phyloP scores from a whole-genome alignment of 2,113 vertebrate species.

The Notechis scutatus region DNA sequence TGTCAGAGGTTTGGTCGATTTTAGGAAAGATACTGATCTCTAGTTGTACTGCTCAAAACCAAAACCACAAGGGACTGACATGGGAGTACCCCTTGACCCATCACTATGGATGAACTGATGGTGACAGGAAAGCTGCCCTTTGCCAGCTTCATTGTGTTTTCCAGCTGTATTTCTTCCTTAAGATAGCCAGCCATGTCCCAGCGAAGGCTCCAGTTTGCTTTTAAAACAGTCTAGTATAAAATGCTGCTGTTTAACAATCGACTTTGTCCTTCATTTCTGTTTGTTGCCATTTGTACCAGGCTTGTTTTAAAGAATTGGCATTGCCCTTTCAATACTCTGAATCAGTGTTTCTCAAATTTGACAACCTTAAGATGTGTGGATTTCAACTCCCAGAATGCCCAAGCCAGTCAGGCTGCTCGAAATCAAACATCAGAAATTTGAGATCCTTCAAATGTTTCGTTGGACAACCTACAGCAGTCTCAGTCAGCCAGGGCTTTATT shows the following conservation, averaged over 20 bases:
- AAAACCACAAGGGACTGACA: background rate
- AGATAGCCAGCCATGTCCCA: background rate
- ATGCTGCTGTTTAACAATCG: background rate
- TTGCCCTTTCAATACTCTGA: background rate
- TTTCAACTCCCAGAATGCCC: background rate
- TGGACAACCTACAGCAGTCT: background rate
- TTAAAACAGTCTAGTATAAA: background rate
- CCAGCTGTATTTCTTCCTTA: background rate
- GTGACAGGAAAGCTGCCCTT: background rate
- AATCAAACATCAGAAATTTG: background rate
- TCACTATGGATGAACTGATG: background rate
- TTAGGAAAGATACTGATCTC: background rate
- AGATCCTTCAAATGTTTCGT: background rate
- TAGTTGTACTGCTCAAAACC: too few species aligned
- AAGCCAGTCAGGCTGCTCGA: background rate
- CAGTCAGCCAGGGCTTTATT: background rate
- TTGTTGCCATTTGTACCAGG: background rate
- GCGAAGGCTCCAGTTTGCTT: background rate
- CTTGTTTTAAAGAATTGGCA: background rate
- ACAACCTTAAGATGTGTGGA: background rate
- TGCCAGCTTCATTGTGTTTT: background rate
- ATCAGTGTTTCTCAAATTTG: background rate
- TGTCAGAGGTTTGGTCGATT: background rate
- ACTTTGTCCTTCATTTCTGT: background rate
- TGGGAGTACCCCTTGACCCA: background rate